Conservation (phyloP, 2,888 invertebrate species). For the Eucera pruinosa region DNA sequence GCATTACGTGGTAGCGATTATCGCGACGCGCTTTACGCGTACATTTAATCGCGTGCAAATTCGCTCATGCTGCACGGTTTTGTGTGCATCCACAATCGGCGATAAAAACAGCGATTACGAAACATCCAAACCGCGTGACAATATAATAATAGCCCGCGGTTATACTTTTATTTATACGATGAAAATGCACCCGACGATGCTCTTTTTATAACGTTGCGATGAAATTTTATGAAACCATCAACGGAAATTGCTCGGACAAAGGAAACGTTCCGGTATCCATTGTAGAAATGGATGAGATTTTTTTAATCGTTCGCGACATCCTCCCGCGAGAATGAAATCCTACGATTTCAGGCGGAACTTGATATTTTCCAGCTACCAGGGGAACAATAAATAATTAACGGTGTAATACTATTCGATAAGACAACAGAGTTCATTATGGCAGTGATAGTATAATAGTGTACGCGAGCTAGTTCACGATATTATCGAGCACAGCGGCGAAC, state of each 20-base stretch:
- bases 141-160: constrained; percentile 22
- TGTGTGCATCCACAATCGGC: neutral
- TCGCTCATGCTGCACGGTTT: neutral
- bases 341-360: neutral
- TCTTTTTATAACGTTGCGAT: constrained; percentile 5
- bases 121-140: constrained; percentile 8
- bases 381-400: constrained; percentile 35
- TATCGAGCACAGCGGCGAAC: constrained; percentile 43
- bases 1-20: constrained; percentile 3
- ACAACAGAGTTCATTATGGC: constrained; percentile 39
- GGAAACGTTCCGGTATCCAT: neutral
- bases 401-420: constrained; percentile 28
- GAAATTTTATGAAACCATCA: constrained; percentile 1
- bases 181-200: neutral
- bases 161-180: neutral
- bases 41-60: constrained; percentile 2
- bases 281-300: neutral
- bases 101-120: neutral
- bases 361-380: neutral
- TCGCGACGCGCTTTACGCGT: constrained; percentile 11
- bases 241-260: constrained; percentile 13
- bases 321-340: neutral
- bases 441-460: constrained; percentile 33
- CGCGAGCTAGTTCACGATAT: constrained; percentile 17
- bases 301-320: neutral